Conservation (phyloP, 2,113 vertebrate species). For the Arothron firmamentum region DNA sequence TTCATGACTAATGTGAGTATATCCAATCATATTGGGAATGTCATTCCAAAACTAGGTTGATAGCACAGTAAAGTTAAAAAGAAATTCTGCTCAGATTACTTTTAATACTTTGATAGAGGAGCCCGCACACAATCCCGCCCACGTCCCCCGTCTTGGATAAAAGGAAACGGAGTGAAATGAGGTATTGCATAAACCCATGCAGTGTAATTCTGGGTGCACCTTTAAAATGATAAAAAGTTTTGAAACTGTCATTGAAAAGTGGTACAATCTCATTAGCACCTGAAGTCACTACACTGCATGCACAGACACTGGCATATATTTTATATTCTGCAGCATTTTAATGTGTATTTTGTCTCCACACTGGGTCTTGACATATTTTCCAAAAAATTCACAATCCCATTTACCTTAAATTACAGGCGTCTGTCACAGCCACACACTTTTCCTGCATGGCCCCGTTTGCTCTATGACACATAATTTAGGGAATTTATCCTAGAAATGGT, state of each 20-base stretch:
- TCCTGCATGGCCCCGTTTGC: conserved; percentile 24
- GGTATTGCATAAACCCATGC: conserved; percentile 38
- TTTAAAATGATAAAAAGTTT: conserved; percentile 38
- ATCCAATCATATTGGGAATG: conserved; percentile 7
- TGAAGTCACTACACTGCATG: conserved; percentile 26
- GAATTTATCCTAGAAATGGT: conserved; percentile 42
- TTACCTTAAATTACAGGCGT: conserved; percentile 43
- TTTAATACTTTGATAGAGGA: conserved; percentile 30
- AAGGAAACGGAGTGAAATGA: conserved; percentile 40
- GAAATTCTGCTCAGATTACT: conserved; percentile 36
- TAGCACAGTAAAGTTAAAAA: conserved; percentile 24
- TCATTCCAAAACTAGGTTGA: conserved; percentile 9
- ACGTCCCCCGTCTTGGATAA: conserved; percentile 31
- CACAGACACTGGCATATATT: conserved; percentile 28
- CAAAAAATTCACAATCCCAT: conserved; percentile 40
- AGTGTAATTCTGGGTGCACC: conserved; percentile 35
- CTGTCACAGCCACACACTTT: conserved; percentile 38
- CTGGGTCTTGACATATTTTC: conserved; percentile 8
- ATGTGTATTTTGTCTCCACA: conserved; percentile 5
- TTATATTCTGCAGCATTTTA: conserved; percentile 17
- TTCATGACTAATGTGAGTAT: conserved; percentile 5
- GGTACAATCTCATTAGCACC: conserved; percentile 57
- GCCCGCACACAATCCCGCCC: conserved; percentile 41
- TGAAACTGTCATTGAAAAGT: conserved; percentile 55
- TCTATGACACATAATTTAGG: conserved; percentile 35